Base-by-base conservation (phyloP, 2,888 invertebrate genomes). In the Tanypteryx hageni region DNA sequence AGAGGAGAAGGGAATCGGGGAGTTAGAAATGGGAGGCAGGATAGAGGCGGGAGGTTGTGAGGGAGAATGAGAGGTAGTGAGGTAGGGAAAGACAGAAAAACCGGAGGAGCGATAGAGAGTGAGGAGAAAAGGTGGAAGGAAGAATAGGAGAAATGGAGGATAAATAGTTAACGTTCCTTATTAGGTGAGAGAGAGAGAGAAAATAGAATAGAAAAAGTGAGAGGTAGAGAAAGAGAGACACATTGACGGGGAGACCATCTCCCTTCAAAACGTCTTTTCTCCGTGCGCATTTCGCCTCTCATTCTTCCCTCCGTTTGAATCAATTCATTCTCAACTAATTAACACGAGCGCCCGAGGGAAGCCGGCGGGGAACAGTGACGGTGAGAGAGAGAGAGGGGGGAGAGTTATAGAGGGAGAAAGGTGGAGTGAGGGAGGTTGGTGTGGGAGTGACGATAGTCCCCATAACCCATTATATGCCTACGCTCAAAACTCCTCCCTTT, bases 291-390 rank as follows among this genome's bases (percentile, higher is more conserved):
- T n/a, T 18, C 18, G 57, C 86, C 27, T 4, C 18, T 31, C 59
- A 61, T 82, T 27, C 86, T 44, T 59, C 16, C 61, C 31, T n/a
- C n/a, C 16, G 86, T 86, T 31, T 57, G 16, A 61, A 31, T 61
- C 61, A 61, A 86, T n/a, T 86, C 61, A 61, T 64, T 61, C 61
- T 86, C 59, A 61, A 22, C 86, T 86, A 86, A 86, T 86, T 86
- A 86, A 31, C 31, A 31, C 16, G 27, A 22, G 61, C 61, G 22
- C 31, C 61, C 16, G 59, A 13, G 31, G 86, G 61, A 61, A 56
- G 18, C 5, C 44, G 44, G 44, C 44, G 44, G 44, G 44, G 44
- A 44, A 44, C 44, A 44, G 44, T 44, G 44, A 44, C 44, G 44
- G 44, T 44, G 44, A 44, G 44, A 44, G 44, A 44, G 44, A 44